Conservation (phyloP, 2,797 vertebrate species). For the Acipenser oxyrinchus region DNA sequence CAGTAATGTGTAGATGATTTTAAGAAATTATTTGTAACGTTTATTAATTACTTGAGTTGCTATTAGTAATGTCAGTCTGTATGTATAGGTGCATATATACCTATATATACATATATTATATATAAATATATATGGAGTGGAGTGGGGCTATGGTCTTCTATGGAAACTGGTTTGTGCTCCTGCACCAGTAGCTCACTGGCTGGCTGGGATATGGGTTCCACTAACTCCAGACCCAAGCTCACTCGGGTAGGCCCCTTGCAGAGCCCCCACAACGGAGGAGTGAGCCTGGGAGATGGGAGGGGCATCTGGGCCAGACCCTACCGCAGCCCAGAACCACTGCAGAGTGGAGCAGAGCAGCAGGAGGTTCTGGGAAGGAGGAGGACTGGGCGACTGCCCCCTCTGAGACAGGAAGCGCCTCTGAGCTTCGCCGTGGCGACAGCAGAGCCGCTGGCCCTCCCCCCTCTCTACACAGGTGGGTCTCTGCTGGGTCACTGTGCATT, state of each 20-base stretch:
- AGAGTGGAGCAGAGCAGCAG: constrained; percentile 19
- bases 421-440: constrained; percentile 1
- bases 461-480: constrained; percentile 42
- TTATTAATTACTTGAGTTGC: too few species aligned
- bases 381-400: constrained; percentile 33
- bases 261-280: constrained; percentile 16
- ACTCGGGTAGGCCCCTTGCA: constrained; percentile 62
- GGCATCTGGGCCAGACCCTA: constrained; percentile 20
- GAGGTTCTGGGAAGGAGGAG: constrained; percentile 25
- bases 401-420: constrained; percentile 34
- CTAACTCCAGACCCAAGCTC: constrained; percentile 58
- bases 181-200: background rate
- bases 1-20: too few species aligned
- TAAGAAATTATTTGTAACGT: too few species aligned
- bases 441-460: constrained; percentile 20
- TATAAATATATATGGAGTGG: too few species aligned
- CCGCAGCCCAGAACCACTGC: constrained; percentile 37
- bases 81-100: too few species aligned
- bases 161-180: background rate
- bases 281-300: constrained; percentile 14
- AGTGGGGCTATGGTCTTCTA: too few species aligned
- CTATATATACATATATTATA: too few species aligned
- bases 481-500: background rate
- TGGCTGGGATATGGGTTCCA: constrained; percentile 61
- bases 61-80: too few species aligned